Percentiles rank a stretch among this genome's conserved stretches.
phyloP scores from a whole-genome alignment of 1,140 invertebrate species.

The Adoxophyes honmai region DNA sequence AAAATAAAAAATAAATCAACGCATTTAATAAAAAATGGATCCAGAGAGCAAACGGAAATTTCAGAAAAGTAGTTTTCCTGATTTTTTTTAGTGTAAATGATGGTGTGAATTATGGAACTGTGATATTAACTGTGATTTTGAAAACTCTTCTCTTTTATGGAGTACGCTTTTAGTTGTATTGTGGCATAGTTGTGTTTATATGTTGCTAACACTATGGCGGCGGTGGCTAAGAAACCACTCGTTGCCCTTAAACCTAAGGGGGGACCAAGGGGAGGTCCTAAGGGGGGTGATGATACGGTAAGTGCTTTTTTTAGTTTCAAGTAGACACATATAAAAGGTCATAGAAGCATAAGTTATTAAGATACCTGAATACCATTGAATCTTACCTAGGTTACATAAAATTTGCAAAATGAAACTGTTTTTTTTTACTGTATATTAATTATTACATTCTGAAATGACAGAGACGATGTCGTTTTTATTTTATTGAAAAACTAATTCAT shows the following conservation, averaged over 20 bases:
- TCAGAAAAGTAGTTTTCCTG: background rate
- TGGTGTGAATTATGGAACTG: conserved; percentile 35
- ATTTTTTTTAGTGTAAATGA: conserved; percentile 26
- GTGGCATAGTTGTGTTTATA: conserved; percentile 55
- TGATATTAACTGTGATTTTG: conserved; percentile 38
- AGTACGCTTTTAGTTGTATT: conserved; percentile 40
- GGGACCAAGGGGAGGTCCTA: background rate
- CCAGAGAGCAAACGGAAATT: background rate
- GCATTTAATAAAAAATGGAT: conserved; percentile 35
- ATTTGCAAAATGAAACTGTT: too few relatives aligned
- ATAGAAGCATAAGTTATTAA: too few relatives aligned
- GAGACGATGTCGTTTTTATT: too few relatives aligned
- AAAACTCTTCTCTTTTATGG: conserved; percentile 26
- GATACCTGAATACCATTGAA: too few relatives aligned
- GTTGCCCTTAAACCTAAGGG: conserved; percentile 27
- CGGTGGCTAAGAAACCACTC: conserved; percentile 50
- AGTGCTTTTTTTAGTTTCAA: conserved; percentile 26
- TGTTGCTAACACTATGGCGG: conserved; percentile 52
- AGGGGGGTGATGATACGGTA: conserved; percentile 33
- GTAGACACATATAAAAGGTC: background rate
- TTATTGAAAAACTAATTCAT: too few relatives aligned
- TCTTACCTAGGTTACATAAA: too few relatives aligned
- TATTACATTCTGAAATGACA: too few relatives aligned
- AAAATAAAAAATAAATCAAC: conserved; percentile 21
- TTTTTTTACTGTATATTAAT: too few relatives aligned